These are phyloP conservation scores for Arctocebus calabarensis DNA, from an alignment of 2,797 vertebrate species.

Conservation along the genomic window DNA sequence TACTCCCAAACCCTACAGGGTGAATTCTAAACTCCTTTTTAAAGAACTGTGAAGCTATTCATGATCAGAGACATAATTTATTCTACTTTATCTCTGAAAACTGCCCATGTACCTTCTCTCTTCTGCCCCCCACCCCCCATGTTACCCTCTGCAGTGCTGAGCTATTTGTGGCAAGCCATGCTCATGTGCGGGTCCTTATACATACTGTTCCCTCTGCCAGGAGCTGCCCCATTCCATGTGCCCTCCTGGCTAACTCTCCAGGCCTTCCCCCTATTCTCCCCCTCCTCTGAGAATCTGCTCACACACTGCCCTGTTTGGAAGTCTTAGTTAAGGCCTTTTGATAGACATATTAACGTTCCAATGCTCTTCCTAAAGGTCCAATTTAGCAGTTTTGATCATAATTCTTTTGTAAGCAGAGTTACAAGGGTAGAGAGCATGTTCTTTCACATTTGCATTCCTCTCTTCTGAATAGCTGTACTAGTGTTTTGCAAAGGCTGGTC, in stretches of 20 bases:
- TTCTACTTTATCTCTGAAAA: background rate
- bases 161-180: too few species aligned
- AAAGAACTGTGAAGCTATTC: background rate
- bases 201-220: background rate
- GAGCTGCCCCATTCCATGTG: too few species aligned
- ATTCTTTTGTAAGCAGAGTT: background rate
- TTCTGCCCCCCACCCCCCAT: too few species aligned
- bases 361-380: background rate
- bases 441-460: background rate
- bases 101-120: accelerated
- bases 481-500: background rate
- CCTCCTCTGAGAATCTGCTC: background rate
- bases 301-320: background rate
- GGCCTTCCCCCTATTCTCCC: background rate
- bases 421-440: background rate
- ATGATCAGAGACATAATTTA: background rate
- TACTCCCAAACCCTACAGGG: background rate
- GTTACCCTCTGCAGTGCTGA: background rate
- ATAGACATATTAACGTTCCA: background rate
- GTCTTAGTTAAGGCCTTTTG: background rate
- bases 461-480: background rate
- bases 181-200: accelerated
- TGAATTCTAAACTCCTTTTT: background rate
- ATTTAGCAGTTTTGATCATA: background rate
- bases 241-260: accelerated